A percentile compares a stretch with the other conserved stretches of the same genome.
Evolutionary conservation across 2,797 vertebrate species (phyloP).

Genomic region (Sebastes melanostomus): DNA sequence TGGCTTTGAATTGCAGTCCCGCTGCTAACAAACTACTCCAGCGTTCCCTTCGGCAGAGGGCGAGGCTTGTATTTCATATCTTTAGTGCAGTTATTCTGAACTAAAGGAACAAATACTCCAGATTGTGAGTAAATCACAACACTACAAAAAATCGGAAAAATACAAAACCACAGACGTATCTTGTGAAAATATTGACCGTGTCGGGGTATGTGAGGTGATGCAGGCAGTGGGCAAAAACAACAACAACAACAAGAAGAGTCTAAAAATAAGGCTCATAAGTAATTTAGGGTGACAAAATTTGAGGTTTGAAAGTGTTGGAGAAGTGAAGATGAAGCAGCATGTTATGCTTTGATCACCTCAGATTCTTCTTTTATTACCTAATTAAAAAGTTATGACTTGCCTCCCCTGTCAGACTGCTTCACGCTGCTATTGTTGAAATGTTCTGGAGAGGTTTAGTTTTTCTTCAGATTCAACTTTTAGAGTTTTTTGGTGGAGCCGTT

Average conservation of each 20-base stretch:
- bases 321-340: conserved; percentile 36
- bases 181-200: neutral
- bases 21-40: neutral
- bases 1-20: neutral
- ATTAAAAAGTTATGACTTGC: conserved; percentile 30
- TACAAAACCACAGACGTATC: neutral
- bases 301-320: conserved; percentile 1
- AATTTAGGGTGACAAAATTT: conserved; percentile 23
- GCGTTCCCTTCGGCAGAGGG: neutral
- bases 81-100: neutral
- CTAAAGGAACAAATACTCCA: neutral
- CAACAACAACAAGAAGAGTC: neutral
- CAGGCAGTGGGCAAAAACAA: neutral
- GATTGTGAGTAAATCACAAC: neutral
- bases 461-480: neutral
- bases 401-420: conserved; percentile 1
- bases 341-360: conserved; percentile 29
- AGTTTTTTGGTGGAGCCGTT: neutral
- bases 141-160: neutral
- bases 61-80: neutral
- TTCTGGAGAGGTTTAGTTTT: neutral
- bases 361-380: conserved; percentile 19
- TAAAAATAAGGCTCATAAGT: conserved; percentile 14
- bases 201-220: neutral
- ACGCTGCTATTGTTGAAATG: neutral